Evolutionary conservation across 2,797 vertebrate genomes (phyloP).

Genomic region (Poecile montanus): DNA sequence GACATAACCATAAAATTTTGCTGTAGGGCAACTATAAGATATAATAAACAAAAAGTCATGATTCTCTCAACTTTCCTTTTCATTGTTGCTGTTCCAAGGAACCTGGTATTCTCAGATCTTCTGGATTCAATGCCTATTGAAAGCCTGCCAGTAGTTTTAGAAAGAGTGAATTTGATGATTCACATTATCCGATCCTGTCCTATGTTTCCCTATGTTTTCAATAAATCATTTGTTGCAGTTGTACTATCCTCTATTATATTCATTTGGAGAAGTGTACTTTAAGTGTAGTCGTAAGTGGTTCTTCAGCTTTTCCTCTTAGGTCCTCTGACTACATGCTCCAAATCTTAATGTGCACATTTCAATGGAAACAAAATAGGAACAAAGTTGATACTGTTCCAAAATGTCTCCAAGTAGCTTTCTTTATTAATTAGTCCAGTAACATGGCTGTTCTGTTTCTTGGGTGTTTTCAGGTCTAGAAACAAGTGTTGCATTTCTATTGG

Average conservation of each 20-base stretch:
- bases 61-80: not conserved
- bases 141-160: constrained; percentile 40
- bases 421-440: not conserved
- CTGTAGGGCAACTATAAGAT: not conserved
- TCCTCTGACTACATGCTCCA: constrained; percentile 26
- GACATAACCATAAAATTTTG: not conserved
- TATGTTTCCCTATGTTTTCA: constrained; percentile 35
- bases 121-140: constrained; percentile 16
- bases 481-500: not conserved
- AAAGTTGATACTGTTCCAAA: constrained; percentile 29
- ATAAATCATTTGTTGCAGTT: constrained; percentile 25
- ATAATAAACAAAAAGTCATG: not conserved
- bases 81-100: not conserved
- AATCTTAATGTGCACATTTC: constrained; percentile 36
- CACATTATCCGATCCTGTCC: constrained; percentile 8
- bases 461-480: constrained; percentile 20
- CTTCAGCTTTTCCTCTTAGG: not conserved
- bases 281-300: not conserved
- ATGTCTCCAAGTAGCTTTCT: constrained; percentile 13
- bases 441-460: not conserved
- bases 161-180: constrained; percentile 41
- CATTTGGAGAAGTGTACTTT: constrained; percentile 17
- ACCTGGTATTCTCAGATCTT: not conserved
- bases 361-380: constrained; percentile 35
- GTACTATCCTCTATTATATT: not conserved